Evolutionary conservation across 1,140 invertebrate genomes (phyloP), one percentile per base, ranked within the genome.

Genomic region (Lepidurus apus): DNA sequence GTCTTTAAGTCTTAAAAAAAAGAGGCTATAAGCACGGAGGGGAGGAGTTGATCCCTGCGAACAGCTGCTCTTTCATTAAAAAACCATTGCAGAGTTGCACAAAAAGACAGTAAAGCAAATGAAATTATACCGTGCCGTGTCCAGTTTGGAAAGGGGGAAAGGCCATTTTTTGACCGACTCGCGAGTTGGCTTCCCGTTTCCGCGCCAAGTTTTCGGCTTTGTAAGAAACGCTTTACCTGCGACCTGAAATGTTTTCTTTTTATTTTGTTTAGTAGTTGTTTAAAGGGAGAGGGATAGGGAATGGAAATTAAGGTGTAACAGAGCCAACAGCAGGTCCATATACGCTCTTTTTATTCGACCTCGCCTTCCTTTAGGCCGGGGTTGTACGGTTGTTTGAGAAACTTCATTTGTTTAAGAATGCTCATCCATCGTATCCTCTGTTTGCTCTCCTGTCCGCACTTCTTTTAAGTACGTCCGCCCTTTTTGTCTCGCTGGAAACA

Each of bases 281-380:
- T 7, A n/a, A 13, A 21, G 21, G 53, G 53, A 21, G 6, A n/a
- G 53, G 53, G 17, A 65, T n/a, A 21, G 17, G 53, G 53, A 65
- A 65, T 65, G 53, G 53, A 65, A 65, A 65, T 65, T 65, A 65
- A 65, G 53, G 53, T 65, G 53, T 65, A 65, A 65, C 53, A 65
- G 21, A 65, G 53, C 21, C 21, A 65, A 65, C 53, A 65, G 53
- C 53, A 65, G 53, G 53, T 65, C 53, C 53, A 65, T 65, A 65
- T 65, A 65, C 17, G 17, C 21, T 21, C 21, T 65, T n/a, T 65
- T 65, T 13, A n/a, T 65, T 13, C 17, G 13, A 9, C 53, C 53
- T 65, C 53, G 53, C 53, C 53, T 65, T 65, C 53, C 13, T 65
- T 65, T 17, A 17, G 53, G n/a, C 53, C 53, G 17, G 34, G 26